A percentile compares a stretch with the other conserved stretches of the same genome.
These are phyloP conservation scores for Spatula versicolor DNA, from an alignment of 2,797 vertebrate species.

Conservation along the genomic window DNA sequence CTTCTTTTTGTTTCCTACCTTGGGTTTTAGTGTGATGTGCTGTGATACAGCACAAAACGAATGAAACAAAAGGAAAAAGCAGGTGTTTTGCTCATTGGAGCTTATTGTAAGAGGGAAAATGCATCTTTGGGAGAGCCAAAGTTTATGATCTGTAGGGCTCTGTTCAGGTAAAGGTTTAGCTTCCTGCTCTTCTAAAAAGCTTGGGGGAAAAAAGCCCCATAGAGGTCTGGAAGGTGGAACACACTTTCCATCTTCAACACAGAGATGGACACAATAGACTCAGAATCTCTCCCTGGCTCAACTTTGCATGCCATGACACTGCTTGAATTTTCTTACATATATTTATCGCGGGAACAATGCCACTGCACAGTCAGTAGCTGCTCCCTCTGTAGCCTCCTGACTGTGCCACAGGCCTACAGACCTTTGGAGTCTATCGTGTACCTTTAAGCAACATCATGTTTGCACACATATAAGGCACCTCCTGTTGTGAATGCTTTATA, in stretches of 20 bases:
- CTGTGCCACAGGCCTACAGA: not conserved
- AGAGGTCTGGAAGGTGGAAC: not conserved
- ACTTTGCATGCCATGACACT: not conserved
- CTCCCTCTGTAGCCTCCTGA: not conserved
- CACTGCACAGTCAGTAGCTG: not conserved
- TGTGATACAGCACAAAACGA: not conserved
- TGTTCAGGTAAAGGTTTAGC: not conserved
- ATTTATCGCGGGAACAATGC: not conserved
- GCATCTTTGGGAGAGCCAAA: not conserved
- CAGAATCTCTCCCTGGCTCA: not conserved
- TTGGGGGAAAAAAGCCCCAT: not conserved
- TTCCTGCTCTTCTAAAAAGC: not conserved
- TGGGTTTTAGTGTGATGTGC: not conserved
- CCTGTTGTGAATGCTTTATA: not conserved
- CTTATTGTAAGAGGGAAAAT: not conserved
- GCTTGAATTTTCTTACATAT: not conserved
- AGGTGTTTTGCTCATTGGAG: not conserved
- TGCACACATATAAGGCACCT: constrained; percentile 5
- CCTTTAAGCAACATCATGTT: not conserved
- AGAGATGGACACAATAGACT: not conserved
- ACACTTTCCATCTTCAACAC: not conserved
- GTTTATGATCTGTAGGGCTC: not conserved
- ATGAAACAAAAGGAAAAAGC: not conserved
- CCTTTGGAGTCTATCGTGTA: not conserved
- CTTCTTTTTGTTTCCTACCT: not conserved